Base-by-base conservation (phyloP, 2,113 vertebrate species). In the Oxyruncus cristatus region DNA sequence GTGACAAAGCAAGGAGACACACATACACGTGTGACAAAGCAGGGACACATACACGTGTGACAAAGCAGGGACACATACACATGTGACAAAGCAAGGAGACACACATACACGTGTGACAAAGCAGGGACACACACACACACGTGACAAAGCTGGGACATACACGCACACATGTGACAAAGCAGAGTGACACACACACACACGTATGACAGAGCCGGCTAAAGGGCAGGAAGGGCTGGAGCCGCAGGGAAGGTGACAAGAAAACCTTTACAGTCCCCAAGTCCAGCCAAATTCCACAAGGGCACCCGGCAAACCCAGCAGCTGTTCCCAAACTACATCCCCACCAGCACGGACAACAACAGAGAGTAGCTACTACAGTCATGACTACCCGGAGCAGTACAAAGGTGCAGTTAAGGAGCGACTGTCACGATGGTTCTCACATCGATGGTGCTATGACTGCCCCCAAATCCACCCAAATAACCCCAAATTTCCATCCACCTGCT, bases 241-340 rank as follows among this genome's bases (percentile, higher is more conserved):
- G 70, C 44, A 6, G 33, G 81, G 82, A 42, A 23, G 56, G 33
- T 23, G 56, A n/a, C 33, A n/a, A 23, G 33, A 14, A 33, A 17
- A 8, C 1, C n/a, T 33, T 1, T n/a, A 5, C 20, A 59, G 73
- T 4, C 37, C 7, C 33, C 42, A 6, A 6, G 6, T 15, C 14
- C n/a, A 33, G n/a, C 33, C 77, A 6, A 11, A 39, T 8, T 4
- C 61, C 61, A 8, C 61, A 12, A 3, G 47, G 23, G 47, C 47
- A 13, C 23, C 12, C 24, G 8, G 33, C 20, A 33, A 14, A 14
- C 2, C 41, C 21, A 9, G 20, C 62, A 19, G 62, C 26, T 21
- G 22, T 1, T 3, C 33, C 79, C 55, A n/a, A n/a, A 9, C 58
- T 17, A 68, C 33, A 17, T 8, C 17, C 11, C 0, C 68, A 8